A percentile compares a stretch with the other conserved stretches of the same genome.
Conservation (phyloP, 2,888 invertebrate species). For the Cryptus viduatorius region DNA sequence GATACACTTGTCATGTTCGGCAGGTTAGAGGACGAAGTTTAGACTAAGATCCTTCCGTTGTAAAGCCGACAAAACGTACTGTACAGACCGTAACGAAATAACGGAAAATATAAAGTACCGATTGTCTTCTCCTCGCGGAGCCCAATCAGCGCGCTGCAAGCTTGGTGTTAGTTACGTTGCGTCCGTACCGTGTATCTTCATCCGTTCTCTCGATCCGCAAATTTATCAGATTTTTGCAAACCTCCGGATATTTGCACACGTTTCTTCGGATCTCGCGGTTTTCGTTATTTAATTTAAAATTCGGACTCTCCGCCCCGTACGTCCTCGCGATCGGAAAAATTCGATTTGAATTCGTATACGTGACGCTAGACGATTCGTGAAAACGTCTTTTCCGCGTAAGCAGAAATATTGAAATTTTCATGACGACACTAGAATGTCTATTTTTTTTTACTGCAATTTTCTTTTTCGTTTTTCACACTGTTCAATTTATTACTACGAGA, state of each 20-base stretch:
- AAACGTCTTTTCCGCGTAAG: neutral
- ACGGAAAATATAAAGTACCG: neutral
- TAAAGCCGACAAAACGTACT: neutral
- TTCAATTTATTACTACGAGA: conserved; percentile 21
- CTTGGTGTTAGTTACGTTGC: too few relatives aligned
- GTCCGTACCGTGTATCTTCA: neutral
- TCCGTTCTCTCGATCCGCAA: conserved; percentile 18
- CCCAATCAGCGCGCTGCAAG: too few relatives aligned
- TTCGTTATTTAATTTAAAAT: neutral
- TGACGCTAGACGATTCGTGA: neutral
- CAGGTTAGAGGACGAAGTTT: too few relatives aligned
- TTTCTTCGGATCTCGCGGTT: conserved; percentile 1
- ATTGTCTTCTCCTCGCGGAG: too few relatives aligned
- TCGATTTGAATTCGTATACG: neutral
- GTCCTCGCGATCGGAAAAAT: neutral
- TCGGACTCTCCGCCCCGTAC: too few relatives aligned
- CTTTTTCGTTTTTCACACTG: neutral
- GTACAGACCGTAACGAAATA: neutral
- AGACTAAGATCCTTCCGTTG: too few relatives aligned
- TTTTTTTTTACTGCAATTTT: neutral
- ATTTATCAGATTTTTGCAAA: conserved; percentile 42
- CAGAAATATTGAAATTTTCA: neutral
- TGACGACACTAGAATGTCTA: neutral
- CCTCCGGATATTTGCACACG: conserved; percentile 27
- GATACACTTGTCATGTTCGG: neutral